Percentiles rank a stretch among this genome's conserved stretches.
Evolutionary conservation across 1,140 invertebrate genomes (phyloP).

Genomic region (Lepidostoma basale): DNA sequence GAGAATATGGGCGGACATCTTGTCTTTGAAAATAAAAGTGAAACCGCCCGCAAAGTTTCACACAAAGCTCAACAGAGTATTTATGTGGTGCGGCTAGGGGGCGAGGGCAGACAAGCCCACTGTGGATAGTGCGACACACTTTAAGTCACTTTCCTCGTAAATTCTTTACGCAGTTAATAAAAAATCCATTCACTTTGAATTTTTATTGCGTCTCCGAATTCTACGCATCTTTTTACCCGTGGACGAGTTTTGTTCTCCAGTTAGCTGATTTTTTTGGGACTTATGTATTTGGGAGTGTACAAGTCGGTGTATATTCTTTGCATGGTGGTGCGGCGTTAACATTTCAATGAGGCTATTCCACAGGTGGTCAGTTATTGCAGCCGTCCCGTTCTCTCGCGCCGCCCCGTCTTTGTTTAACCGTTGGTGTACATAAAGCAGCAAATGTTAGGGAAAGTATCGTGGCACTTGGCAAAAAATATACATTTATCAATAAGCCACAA

Average conservation of each 20-base stretch:
- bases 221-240: not conserved
- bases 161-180: not conserved
- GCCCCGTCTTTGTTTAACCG: constrained; percentile 34
- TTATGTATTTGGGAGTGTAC: constrained; percentile 6
- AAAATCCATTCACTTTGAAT: too few species aligned
- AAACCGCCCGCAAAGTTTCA: constrained; percentile 14
- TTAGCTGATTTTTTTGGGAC: not conserved
- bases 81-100: not conserved
- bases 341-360: constrained; percentile 37
- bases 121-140: too few species aligned
- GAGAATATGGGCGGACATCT: constrained; percentile 3
- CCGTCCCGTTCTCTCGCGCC: not conserved
- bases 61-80: not conserved
- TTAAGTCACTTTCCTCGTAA: too few species aligned
- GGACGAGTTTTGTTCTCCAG: not conserved
- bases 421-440: not conserved
- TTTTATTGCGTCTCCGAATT: too few species aligned
- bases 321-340: constrained; percentile 32
- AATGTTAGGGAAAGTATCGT: not conserved
- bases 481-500: too few species aligned
- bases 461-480: not conserved
- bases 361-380: constrained; percentile 37
- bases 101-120: too few species aligned
- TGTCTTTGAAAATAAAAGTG: constrained; percentile 4
- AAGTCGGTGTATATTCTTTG: constrained; percentile 13